These are phyloP conservation scores for Coreoperca whiteheadi DNA, from an alignment of 2,113 vertebrate genomes.

Conservation along the genomic window DNA sequence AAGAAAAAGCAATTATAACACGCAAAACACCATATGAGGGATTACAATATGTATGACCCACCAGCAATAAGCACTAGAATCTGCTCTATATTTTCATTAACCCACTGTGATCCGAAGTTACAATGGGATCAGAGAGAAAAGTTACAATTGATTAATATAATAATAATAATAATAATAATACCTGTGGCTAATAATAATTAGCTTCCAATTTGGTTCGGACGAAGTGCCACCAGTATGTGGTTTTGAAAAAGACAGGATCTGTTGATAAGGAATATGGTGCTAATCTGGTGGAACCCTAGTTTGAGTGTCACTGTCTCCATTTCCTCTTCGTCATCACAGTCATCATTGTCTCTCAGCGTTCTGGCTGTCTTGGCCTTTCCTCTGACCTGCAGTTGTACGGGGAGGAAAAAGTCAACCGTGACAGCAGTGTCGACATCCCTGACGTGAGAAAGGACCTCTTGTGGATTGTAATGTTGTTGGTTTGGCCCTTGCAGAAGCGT, in stretches of 20 bases:
- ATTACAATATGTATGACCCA: neutral
- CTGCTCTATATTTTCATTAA: neutral
- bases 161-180: no score
- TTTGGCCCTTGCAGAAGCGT: conserved; percentile 58
- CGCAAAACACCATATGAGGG: neutral
- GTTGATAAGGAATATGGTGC: neutral
- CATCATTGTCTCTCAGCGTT: conserved; percentile 4
- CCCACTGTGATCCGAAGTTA: neutral
- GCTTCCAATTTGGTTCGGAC: no score
- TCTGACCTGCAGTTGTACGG: conserved; percentile 19
- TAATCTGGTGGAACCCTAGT: neutral
- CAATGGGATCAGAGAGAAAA: no score
- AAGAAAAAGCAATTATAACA: neutral
- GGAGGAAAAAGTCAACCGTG: neutral
- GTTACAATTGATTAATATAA: no score
- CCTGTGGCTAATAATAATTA: no score
- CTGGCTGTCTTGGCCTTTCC: neutral
- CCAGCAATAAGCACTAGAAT: neutral
- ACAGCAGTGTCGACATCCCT: neutral
- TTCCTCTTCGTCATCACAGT: conserved; percentile 4
- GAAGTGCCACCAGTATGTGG: neutral
- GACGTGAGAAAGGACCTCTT: conserved; percentile 7
- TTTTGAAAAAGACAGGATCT: neutral
- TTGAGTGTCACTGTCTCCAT: neutral
- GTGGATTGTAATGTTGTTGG: conserved; percentile 6